Base-by-base conservation (phyloP, 37 sponge, comb jelly and placozoan species). In the Halisarca cf. caerulea region DNA sequence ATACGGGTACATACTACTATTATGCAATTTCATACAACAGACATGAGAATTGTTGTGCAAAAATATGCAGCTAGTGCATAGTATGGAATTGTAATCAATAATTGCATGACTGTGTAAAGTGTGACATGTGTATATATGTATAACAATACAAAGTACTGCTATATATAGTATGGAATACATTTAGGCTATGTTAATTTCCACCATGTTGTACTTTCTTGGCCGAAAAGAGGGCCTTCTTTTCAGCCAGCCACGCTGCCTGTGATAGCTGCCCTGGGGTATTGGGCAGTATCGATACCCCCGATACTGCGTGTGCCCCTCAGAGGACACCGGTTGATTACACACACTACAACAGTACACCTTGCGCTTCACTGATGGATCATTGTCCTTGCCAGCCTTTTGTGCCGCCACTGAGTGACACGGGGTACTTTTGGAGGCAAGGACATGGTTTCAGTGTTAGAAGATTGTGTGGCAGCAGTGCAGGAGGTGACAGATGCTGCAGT, bases 261-360 rank as follows among this genome's bases (percentile, higher is more conserved):
- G 86, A 60, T 9, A 86, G 18, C 35, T 82, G 82, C 36, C 86
- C 86, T 3, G 80, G 71, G 20, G 71, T 55, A 28, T 80, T n/a
- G 80, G 81, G 55, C 86, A 86, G 81, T 86, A 86, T 1, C 86
- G 21, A 4, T 79, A 30, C 4, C 86, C 86, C 2, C 70, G 69
- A 28, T 68, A 86, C 40, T 86, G 86, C 14, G 85, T 64, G 71
- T 86, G 86, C 4, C 86, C 86, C 39, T 61, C 57, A 27, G 81
- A 53, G 64, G 86, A 43, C 86, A 80, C 55, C 1, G 81, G 55
- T 28, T 86, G 35, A 8, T 51, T 51, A 43, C 86, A 86, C 55
- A 47, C 40, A 14, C 86, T 3, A 47, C 86, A 86, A 0, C 40
- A 24, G 79, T 86, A 86, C 57, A 43, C 40, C 38, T 75, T 84